Conservation (phyloP, 2,888 invertebrate genomes). For the Noctua janthina region DNA sequence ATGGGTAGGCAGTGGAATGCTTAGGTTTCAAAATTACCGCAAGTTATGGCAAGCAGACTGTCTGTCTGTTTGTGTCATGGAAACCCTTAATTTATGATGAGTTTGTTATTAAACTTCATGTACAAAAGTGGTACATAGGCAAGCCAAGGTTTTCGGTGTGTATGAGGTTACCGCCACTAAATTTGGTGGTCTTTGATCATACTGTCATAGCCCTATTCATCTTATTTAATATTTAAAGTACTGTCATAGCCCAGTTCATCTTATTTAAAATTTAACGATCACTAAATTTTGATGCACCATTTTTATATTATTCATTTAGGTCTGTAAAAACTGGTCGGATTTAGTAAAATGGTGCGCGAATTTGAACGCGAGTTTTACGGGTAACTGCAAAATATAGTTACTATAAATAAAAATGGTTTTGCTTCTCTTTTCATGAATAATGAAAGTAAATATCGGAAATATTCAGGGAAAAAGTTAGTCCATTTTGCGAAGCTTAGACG, state of each 20-base stretch:
- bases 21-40: too few species aligned
- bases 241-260: background rate
- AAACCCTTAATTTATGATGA: too few species aligned
- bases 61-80: too few species aligned
- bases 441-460: constrained; percentile 32
- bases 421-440: constrained; percentile 30
- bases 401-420: constrained; percentile 28
- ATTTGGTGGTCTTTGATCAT: background rate
- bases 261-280: background rate
- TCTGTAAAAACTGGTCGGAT: constrained; percentile 6
- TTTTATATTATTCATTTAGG: constrained; percentile 12
- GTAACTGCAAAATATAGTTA: constrained; percentile 23
- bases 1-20: too few species aligned
- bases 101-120: too few species aligned
- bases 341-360: constrained; percentile 11
- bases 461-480: constrained; percentile 23
- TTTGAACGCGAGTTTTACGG: constrained; percentile 1
- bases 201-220: background rate
- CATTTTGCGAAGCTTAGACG: background rate
- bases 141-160: too few species aligned
- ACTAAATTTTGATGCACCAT: background rate
- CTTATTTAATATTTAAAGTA: background rate
- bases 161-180: too few species aligned
- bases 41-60: too few species aligned
- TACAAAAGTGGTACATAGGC: too few species aligned